Evolutionary conservation across 2,888 invertebrate species (phyloP), one percentile per base, ranked within the genome.

Genomic region (Ophion ventricosus): DNA sequence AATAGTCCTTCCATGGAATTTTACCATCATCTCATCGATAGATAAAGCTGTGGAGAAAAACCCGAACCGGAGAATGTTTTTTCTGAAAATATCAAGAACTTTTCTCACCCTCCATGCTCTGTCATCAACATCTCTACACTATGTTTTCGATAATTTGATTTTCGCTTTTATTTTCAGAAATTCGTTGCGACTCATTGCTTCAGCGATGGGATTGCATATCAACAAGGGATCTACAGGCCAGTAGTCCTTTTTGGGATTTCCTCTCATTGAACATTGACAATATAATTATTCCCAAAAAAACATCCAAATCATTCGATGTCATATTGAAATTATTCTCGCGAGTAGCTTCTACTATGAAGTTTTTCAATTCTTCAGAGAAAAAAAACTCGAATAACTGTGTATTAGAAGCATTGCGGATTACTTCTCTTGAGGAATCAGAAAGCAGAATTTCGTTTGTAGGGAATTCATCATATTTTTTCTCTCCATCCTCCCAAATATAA

Each of bases 251-350:
- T 35, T 35, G 35, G 35, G 35, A 35, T 35, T 35, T 35, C 10
- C 26, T 3, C 43, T 77, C 54, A 35, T 81, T 81, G 29, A 75
- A 75, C 11, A 35, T 56, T 17, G 81, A 69, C 59, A 64, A 26
- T n/a, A 72, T 82, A 49, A 76, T 61, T 82, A 82, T 72, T 63
- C 82, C 76, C 25, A 82, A 25, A 77, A 82, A 76, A 29, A 35
- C 59, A 57, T 76, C 70, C 56, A 77, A 64, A 35, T 82, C 64
- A 14, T 40, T n/a, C 59, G 23, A 49, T 56, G 77, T 43, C 10
- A 77, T 35, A 82, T 25, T n/a, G 35, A 66, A 82, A 11, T 67
- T 59, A 70, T 82, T 76, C n/a, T 67, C 69, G 17, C 64, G n/a
- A 8, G 81, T 75, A 26, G 67, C 67, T 69, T 74, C 81, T 20